Percentiles rank a stretch among this genome's conserved stretches.
Conservation (phyloP, 2,113 vertebrate species). For the Orientallactaga bullata region DNA sequence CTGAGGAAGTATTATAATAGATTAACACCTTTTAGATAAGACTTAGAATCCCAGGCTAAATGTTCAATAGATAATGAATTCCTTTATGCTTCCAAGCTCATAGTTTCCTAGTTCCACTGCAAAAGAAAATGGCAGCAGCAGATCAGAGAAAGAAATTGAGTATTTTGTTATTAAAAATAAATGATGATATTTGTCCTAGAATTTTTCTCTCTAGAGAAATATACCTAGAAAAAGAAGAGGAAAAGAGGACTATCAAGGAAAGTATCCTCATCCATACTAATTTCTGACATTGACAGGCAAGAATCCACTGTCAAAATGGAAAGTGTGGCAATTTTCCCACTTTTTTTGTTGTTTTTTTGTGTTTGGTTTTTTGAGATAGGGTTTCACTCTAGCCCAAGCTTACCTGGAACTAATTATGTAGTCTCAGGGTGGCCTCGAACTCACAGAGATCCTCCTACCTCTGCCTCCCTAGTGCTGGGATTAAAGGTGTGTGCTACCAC, state of each 20-base stretch:
- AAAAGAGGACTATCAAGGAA: constrained; percentile 52
- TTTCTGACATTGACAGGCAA: constrained; percentile 50
- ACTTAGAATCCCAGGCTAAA: neutral
- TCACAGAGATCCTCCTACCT: too few species aligned
- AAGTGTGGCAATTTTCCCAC: neutral
- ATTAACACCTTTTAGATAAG: neutral
- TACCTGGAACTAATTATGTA: too few species aligned
- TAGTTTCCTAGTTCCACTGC: neutral
- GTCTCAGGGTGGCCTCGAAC: too few species aligned
- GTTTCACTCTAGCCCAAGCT: too few species aligned
- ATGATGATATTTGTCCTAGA: neutral
- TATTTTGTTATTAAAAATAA: constrained; percentile 31
- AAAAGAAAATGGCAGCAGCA: neutral
- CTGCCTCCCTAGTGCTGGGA: too few species aligned
- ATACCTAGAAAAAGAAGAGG: constrained; percentile 53
- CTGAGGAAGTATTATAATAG: neutral
- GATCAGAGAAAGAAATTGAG: neutral
- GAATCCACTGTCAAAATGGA: constrained; percentile 64
- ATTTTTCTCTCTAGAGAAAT: constrained; percentile 51
- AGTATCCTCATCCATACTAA: neutral
- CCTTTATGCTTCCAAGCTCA: neutral
- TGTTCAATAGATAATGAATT: neutral
- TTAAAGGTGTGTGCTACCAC: too few species aligned
- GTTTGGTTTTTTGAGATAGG: too few species aligned
- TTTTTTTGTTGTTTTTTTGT: too few species aligned